Conservation (phyloP, 2,113 vertebrate species). For the Trinectes maculatus region DNA sequence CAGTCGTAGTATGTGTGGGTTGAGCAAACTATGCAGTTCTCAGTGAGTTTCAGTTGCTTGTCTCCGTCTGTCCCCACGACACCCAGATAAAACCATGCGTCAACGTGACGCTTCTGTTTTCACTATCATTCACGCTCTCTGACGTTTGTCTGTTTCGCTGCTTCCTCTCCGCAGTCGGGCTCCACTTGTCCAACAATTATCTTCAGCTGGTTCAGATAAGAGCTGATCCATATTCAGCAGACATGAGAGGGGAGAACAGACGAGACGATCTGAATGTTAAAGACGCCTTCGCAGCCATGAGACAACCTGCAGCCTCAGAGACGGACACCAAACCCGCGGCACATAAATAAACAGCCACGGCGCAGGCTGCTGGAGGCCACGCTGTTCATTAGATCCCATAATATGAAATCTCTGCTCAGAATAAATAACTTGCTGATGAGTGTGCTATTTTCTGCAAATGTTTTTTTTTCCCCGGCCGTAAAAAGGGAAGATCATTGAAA, state of each 20-base stretch:
- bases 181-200: slow-evolving; percentile 71
- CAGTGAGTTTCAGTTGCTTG: no score
- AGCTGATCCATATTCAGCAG: slow-evolving; percentile 68
- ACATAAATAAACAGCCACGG: slow-evolving; percentile 37
- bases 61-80: background rate
- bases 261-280: slow-evolving; percentile 57
- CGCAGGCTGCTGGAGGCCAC: slow-evolving; percentile 32
- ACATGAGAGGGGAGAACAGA: slow-evolving; percentile 27
- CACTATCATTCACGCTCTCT: background rate
- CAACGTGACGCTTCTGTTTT: no score
- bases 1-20: no score
- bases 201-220: slow-evolving; percentile 60
- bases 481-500: slow-evolving; percentile 1
- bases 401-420: slow-evolving; percentile 22
- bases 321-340: background rate
- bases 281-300: no score
- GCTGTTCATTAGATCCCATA: slow-evolving; percentile 50
- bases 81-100: slow-evolving; percentile 14
- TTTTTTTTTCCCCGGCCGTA: no score
- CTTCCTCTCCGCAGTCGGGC: slow-evolving; percentile 35
- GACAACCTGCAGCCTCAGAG: slow-evolving; percentile 31
- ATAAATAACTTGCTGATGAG: slow-evolving; percentile 17
- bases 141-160: slow-evolving; percentile 13
- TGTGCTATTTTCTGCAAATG: background rate
- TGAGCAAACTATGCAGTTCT: no score